Evolutionary conservation across 2,797 vertebrate genomes (phyloP).

Genomic region (Eremophila alpestris): DNA sequence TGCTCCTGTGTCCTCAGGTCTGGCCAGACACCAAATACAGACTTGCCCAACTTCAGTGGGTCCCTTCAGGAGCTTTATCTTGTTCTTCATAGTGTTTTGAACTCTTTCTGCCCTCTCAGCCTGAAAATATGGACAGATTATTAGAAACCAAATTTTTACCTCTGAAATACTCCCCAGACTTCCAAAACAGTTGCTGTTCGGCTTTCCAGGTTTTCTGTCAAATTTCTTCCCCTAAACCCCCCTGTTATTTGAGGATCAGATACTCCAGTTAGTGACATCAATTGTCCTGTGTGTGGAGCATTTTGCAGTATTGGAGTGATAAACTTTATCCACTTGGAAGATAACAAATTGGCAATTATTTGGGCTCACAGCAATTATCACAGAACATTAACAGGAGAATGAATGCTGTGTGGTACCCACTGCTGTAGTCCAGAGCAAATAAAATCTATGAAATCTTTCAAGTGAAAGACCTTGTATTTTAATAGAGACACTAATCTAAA

Average conservation of each 20-base stretch:
- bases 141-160: neutral
- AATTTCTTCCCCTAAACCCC: neutral
- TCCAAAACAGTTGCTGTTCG: neutral
- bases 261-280: neutral
- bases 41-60: neutral
- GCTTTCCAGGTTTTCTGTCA: neutral
- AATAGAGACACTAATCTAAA: neutral
- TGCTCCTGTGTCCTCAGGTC: fast-evolving
- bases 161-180: neutral
- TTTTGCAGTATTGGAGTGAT: neutral
- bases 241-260: neutral
- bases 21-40: neutral
- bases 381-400: neutral
- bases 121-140: neutral
- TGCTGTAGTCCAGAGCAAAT: neutral
- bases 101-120: neutral
- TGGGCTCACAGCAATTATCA: neutral
- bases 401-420: neutral
- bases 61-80: neutral
- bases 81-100: neutral
- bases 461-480: neutral
- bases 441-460: neutral
- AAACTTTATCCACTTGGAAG: neutral
- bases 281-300: neutral
- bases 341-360: neutral